phyloP scores from a whole-genome alignment of 2,888 invertebrate species.

The Spatulosminthurus flaviceps region DNA sequence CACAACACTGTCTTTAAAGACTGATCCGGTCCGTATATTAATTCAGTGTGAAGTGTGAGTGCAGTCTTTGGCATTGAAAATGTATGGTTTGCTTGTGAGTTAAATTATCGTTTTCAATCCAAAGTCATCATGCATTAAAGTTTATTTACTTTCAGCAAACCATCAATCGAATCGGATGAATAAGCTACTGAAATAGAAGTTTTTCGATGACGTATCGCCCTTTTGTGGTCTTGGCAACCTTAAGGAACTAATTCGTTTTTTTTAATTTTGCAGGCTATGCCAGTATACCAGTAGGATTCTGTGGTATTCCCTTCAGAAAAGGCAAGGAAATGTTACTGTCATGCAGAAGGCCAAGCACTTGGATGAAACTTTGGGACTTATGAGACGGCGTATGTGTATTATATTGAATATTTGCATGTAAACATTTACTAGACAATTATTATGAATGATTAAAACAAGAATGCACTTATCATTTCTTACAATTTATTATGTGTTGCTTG shows the following conservation, averaged over 20 bases:
- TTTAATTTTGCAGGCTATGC: constrained; percentile 73
- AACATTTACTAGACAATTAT: background rate
- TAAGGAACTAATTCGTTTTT: background rate
- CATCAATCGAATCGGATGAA: too few species aligned
- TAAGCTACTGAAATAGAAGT: too few species aligned
- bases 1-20: too few species aligned
- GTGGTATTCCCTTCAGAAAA: constrained; percentile 80
- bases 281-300: constrained; percentile 83
- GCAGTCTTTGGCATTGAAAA: too few species aligned
- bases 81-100: too few species aligned
- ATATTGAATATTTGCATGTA: constrained; percentile 30
- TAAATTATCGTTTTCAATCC: too few species aligned
- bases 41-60: too few species aligned
- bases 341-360: constrained; percentile 81
- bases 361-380: constrained; percentile 84
- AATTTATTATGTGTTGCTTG: too few species aligned
- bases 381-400: constrained; percentile 78
- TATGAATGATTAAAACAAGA: too few species aligned
- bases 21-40: too few species aligned
- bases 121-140: too few species aligned
- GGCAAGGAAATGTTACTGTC: constrained; percentile 72
- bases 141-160: too few species aligned
- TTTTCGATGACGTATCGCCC: background rate
- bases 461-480: background rate
- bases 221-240: background rate